Conservation (phyloP, 2,797 vertebrate species). For the Lithobates pipiens region DNA sequence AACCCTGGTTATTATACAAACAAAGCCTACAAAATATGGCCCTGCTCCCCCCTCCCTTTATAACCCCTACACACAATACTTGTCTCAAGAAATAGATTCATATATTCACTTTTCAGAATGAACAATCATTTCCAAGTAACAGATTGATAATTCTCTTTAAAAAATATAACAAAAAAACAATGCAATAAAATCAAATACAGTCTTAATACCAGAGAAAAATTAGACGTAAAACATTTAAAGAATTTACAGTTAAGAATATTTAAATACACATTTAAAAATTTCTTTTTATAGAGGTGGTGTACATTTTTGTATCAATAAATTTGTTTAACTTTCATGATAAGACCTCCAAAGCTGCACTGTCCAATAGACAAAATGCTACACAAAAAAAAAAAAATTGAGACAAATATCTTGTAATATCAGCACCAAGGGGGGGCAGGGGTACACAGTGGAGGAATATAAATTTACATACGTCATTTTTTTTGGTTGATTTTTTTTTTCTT, state of each 20-base stretch:
- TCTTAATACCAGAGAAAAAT: slow-evolving; percentile 80
- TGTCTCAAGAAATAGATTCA: slow-evolving; percentile 60
- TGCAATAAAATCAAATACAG: slow-evolving; percentile 80
- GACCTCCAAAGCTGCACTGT: slow-evolving; percentile 97
- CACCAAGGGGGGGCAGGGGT: slow-evolving; percentile 52
- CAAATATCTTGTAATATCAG: slow-evolving; percentile 88
- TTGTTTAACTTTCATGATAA: slow-evolving; percentile 85
- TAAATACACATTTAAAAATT: slow-evolving; percentile 80
- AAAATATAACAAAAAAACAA: slow-evolving; percentile 69
- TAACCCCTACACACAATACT: slow-evolving; percentile 61
- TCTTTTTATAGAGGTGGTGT: slow-evolving; percentile 44
- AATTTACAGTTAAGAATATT: slow-evolving; percentile 86
- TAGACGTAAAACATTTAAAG: slow-evolving; percentile 83
- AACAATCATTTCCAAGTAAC: slow-evolving; percentile 75
- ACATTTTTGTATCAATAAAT: slow-evolving; percentile 44
- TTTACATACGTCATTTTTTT: slow-evolving; percentile 15
- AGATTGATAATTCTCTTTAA: slow-evolving; percentile 56
- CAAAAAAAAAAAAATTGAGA: slow-evolving; percentile 82
- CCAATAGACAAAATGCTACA: slow-evolving; percentile 80
- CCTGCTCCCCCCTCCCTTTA: slow-evolving; percentile 65
- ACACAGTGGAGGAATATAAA: slow-evolving; percentile 53
- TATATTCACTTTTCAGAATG: slow-evolving; percentile 74
- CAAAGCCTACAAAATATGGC: slow-evolving; percentile 74
- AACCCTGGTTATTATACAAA: slow-evolving; percentile 81
- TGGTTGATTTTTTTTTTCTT: slow-evolving; percentile 40